Base-by-base conservation (phyloP, 2,113 vertebrate species). In the Psittacula cyanocephala region DNA sequence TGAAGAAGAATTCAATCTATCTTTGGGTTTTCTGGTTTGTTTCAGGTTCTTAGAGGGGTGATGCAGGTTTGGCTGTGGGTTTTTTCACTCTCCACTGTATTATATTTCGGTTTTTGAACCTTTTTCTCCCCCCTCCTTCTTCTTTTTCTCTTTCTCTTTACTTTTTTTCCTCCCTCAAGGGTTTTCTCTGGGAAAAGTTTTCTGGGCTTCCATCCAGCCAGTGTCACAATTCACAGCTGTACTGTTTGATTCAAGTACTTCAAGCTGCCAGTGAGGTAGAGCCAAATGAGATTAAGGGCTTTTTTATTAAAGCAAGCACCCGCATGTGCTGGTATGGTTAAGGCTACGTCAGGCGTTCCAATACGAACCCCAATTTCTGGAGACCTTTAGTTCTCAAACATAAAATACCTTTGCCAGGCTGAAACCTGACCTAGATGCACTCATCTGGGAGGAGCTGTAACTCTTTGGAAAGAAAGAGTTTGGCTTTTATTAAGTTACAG, bases 101-200 rank as follows among this genome's bases (percentile, higher is more conserved):
- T 91, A 72, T 77, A 53, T 57, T 96, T 94, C 13, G 6, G 47
- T 96, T 95, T 88, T 86, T 7, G 13, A 95, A 43, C 14, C 60
- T 75, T 91, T 84, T 69, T 43, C 37, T 17, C 4, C 22, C 12
- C 41, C 35, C 29, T 37, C 35, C 63, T 57, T 15, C 33, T 86
- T 28, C 24, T 86, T 67, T 74, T 88, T 92, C 41, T 84, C 14
- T 59, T 57, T 57, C 31, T 44, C 43, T 14, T 41, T 80, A 69
- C 69, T 33, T 72, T 52, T 64, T 76, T 33, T 37, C 47, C 68
- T 92, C 69, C 76, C 83, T 94, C 88, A 86, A 86, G 91, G 83
- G 90, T 93, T 96, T 97, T 95, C 91, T 97, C 91, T 95, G 90
- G 80, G 94, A 97, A 94, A 95, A 96, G 49, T 97, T 98, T 97